Evolutionary conservation across 1,140 invertebrate genomes (phyloP), one percentile per base, ranked within the genome.

Genomic region (Calycopis cecrops): DNA sequence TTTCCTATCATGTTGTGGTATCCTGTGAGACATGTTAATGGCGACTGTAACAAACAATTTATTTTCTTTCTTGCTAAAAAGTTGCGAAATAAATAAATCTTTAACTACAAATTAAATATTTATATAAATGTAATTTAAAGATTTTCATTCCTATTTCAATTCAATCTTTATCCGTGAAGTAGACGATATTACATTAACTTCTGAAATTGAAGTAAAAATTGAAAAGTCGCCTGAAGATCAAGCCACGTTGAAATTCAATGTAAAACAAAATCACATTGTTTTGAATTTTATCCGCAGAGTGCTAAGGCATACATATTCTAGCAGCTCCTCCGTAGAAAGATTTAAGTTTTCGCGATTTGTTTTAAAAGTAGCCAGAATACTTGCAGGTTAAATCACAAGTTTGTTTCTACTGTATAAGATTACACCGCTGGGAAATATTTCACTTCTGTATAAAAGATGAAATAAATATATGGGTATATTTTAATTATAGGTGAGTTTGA

Each of bases 231-330:
- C 12, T 9, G 17, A 44, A 44, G 40, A 44, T 53, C 52, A 53
- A 34, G 42, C 38, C n/a, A 28, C 42, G 33, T 37, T 51, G 49
- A 53, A 57, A 57, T 57, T 51, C 54, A 37, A 33, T 34, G 21
- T 49, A 38, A 51, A 59, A 57, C 49, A 57, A 63, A 60, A 54
- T 56, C 48, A 56, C 38, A 63, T 65, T 65, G 62, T 68, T 65
- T 66, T 61, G 56, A 64, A 68, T 71, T 69, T 66, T 65, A 63
- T 63, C 55, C 52, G 47, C 53, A 61, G 16, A 65, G 54, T 48
- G 58, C 55, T 48, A 48, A 42, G 52, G 52, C 61, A 71, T 67
- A 67, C 62, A 71, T 69, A 71, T 71, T 71, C 66, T 63, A 69
- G 63, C 56, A 71, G 66, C 62, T 69, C 59, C 50, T 59, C 65